Evolutionary conservation across 2,888 invertebrate genomes (phyloP), one percentile per base, ranked within the genome.

Genomic region (Sesia bembeciformis): DNA sequence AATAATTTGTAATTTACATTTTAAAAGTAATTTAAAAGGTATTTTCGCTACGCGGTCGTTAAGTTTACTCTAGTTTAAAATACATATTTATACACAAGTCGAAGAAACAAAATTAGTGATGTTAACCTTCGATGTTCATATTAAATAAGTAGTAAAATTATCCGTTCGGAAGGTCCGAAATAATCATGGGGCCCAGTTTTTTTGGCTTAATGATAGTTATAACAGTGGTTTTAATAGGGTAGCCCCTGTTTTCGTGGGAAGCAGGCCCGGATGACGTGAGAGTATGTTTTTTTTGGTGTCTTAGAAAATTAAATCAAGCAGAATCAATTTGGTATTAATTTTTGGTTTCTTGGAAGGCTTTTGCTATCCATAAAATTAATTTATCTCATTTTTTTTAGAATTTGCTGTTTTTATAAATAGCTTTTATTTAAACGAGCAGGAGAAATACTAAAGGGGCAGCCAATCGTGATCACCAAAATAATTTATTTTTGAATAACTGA

Each of bases 141-240:
- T 46, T 64, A 65, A 72, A 66, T 66, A 68, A 68, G 71, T 67
- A 71, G 72, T 78, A 71, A 78, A 75, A 81, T 80, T 80, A 83
- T 76, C 75, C 68, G 68, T 72, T 75, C 72, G 68, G 75, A 74
- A 80, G 74, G 73, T 73, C 72, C 70, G 64, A 76, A 75, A 79
- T 84, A 81, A 84, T 81, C 72, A 79, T 67, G 65, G 74, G 68
- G 67, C 62, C 62, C 62, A 60, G 71, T 72, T 76, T 73, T 81
- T 83, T 81, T 74, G 64, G 68, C 65, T 73, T 84, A 85, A 86
- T 85, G 75, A 85, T 81, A 79, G 80, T 76, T 70, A 79, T 81
- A 73, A 73, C 73, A 76, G 63, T 63, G 61, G 60, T 59, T 77
- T 75, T 83, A 83, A 84, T 84, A 81, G 73, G 72, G 66, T 73